These are phyloP conservation scores for Spizaetus ornatus DNA, from an alignment of 2,113 vertebrate species.

Conservation along the genomic window DNA sequence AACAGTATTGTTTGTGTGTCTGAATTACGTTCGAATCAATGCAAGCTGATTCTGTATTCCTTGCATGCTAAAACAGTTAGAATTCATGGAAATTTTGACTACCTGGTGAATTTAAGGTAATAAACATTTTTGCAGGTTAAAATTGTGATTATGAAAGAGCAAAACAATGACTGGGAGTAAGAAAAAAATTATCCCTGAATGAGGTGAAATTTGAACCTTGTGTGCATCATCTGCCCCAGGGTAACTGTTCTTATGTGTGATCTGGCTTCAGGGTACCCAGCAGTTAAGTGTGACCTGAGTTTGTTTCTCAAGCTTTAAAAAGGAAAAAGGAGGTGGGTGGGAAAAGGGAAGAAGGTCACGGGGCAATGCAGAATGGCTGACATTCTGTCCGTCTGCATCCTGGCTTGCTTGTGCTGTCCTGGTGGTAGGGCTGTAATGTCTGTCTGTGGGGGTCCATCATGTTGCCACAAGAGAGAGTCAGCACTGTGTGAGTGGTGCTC, in stretches of 20 bases:
- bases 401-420: background rate
- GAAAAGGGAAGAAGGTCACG: background rate
- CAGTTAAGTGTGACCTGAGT: background rate
- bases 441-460: accelerated
- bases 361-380: background rate
- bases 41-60: background rate
- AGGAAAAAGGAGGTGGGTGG: accelerated
- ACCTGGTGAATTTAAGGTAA: background rate
- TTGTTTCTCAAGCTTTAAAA: background rate
- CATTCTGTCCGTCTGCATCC: background rate
- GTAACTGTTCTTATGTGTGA: background rate
- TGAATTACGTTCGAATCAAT: background rate
- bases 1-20: background rate
- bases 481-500: background rate
- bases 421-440: accelerated
- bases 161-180: background rate
- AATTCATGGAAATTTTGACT: background rate
- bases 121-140: background rate
- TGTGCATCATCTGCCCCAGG: background rate
- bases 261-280: background rate
- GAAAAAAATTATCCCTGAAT: background rate
- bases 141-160: background rate
- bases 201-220: background rate
- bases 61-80: background rate
- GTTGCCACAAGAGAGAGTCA: background rate